phyloP scores from a whole-genome alignment of 2,888 invertebrate species.

The Idaea dimidiata region DNA sequence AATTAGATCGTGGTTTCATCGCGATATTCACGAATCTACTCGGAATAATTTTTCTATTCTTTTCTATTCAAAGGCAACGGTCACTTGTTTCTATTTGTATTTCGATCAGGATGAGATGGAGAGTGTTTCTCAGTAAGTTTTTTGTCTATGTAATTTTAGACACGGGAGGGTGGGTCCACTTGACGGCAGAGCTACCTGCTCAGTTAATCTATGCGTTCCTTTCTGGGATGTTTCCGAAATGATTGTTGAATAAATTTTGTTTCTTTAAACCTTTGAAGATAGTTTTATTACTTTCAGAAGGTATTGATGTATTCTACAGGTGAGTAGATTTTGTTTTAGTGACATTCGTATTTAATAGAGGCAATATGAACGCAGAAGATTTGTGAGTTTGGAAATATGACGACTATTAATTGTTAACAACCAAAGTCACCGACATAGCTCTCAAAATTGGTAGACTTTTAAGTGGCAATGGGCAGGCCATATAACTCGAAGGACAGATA shows the following conservation, averaged over 20 bases:
- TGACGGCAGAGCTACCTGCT: slow-evolving; percentile 58
- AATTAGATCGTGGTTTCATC: background rate
- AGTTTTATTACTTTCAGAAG: background rate
- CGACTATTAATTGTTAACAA: too few relatives aligned
- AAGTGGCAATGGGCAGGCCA: too few relatives aligned
- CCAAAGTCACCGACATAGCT: too few relatives aligned
- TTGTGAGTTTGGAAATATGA: too few relatives aligned
- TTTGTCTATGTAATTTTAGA: slow-evolving; percentile 53
- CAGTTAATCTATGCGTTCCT: slow-evolving; percentile 7
- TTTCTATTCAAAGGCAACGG: slow-evolving; percentile 32
- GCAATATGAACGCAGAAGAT: too few relatives aligned
- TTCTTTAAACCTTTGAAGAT: background rate
- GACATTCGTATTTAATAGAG: too few relatives aligned
- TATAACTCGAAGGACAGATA: too few relatives aligned
- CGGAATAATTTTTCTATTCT: background rate
- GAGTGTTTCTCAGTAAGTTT: slow-evolving; percentile 51
- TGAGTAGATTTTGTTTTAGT: too few relatives aligned
- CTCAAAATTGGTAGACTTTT: too few relatives aligned
- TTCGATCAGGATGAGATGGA: slow-evolving; percentile 32
- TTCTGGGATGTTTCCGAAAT: slow-evolving; percentile 11
- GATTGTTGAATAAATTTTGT: background rate
- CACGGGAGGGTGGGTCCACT: slow-evolving; percentile 29
- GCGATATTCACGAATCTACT: background rate
- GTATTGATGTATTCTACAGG: background rate
- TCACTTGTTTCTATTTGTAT: slow-evolving; percentile 29